Evolutionary conservation across 2,888 invertebrate species (phyloP), one percentile per base, ranked within the genome.

Genomic region (Drosophila emarginata): DNA sequence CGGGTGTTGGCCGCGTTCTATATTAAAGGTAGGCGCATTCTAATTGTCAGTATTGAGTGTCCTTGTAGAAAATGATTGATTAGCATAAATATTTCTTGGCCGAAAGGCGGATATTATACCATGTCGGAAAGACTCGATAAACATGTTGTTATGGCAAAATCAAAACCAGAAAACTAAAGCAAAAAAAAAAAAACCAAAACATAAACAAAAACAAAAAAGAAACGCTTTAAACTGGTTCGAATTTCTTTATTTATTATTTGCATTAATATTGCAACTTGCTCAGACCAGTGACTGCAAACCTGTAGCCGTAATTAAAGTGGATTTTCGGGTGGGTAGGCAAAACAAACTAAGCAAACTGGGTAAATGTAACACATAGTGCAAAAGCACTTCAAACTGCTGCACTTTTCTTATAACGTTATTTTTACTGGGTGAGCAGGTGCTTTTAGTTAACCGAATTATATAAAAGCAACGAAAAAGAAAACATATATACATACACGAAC

Each of bases 101-200:
- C 69, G 51, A 69, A 75, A 80, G 68, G 68, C 81, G 87, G 81
- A 81, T 87, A 76, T 87, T 66, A 64, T 51, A 32, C 9, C 37
- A 45, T 39, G 56, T 63, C 71, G 67, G 65, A 72, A 76, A 51
- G 50, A 45, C 62, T 69, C 40, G 7, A 53, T 54, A 66, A 67
- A 64, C 53, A 64, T 53, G 56, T 72, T 23, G 39, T 72, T 70
- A 72, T 70, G 70, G 71, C 72, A 71, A 69, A 72, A 69, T 69
- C 52, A 23, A 71, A 71, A 58, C 72, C 63, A 71, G 69, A 61
- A 61, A 61, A 15, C 54, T 21, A 53, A 40, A n/a, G n/a, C 70
- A 28, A 61, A 61, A 57, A 26, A 39, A 39, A 4, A 70, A 37
- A 21, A 21, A 45, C 1, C 18, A 23, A 39, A 53, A 28, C 7